Conservation (phyloP, 1,140 invertebrate genomes). For the Caenorhabditis briggsae region DNA sequence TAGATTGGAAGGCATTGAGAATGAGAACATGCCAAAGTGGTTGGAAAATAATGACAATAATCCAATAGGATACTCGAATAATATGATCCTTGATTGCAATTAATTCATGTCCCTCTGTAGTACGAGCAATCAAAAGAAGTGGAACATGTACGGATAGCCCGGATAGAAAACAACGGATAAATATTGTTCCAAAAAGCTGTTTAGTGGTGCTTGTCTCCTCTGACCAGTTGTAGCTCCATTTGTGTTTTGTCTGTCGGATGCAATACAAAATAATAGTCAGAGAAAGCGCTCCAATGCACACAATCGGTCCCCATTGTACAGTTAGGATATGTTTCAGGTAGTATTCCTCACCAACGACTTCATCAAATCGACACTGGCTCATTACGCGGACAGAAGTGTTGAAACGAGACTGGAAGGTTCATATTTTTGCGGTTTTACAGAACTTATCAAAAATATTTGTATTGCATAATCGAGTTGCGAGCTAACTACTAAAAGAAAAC, state of each 20-base stretch:
- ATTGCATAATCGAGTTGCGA: too few species aligned
- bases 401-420: slow-evolving; percentile 37
- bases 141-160: slow-evolving; percentile 45
- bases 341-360: slow-evolving; percentile 60
- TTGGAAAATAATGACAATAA: slow-evolving; percentile 58
- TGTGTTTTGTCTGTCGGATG: slow-evolving; percentile 48
- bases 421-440: too few species aligned
- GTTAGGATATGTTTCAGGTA: slow-evolving; percentile 52
- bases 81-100: slow-evolving; percentile 32
- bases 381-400: slow-evolving; percentile 45
- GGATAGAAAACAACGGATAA: slow-evolving; percentile 51
- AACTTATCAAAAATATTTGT: too few species aligned
- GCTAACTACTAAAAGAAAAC: too few species aligned
- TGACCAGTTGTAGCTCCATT: slow-evolving; percentile 61
- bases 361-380: slow-evolving; percentile 57
- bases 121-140: slow-evolving; percentile 44
- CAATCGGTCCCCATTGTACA: slow-evolving; percentile 59
- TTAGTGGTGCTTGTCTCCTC: slow-evolving; percentile 27
- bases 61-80: slow-evolving; percentile 2
- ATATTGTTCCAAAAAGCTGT: slow-evolving; percentile 36
- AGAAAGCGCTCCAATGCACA: slow-evolving; percentile 46
- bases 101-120: slow-evolving; percentile 39
- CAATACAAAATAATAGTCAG: slow-evolving; percentile 42
- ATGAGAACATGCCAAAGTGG: slow-evolving; percentile 60
- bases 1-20: slow-evolving; percentile 33